These are phyloP conservation scores for Onthophagus taurus DNA, from an alignment of 1,140 invertebrate species.

Conservation along the genomic window DNA sequence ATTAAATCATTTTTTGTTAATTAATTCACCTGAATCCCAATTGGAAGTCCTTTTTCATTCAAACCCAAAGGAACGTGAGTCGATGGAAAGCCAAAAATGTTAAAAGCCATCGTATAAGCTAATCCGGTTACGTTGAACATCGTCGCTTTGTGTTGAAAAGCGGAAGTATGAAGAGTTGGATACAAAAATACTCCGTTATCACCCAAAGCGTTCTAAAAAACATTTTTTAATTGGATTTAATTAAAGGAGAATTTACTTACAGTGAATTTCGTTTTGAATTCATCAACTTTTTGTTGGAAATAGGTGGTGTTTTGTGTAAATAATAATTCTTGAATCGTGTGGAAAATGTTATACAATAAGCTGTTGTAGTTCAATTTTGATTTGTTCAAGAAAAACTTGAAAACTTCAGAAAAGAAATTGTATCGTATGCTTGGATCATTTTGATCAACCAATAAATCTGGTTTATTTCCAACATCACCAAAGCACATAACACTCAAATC, in stretches of 20 bases:
- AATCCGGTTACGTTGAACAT: conserved; percentile 38
- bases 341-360: neutral
- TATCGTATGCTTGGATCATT: too few species aligned
- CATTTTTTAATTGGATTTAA: neutral
- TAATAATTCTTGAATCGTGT: neutral
- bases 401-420: too few species aligned
- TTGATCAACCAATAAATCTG: too few species aligned
- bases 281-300: neutral
- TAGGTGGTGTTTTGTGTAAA: neutral
- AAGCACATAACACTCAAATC: too few species aligned
- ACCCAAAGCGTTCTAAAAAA: conserved; percentile 4
- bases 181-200: conserved; percentile 27
- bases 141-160: neutral
- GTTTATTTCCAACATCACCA: too few species aligned
- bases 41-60: conserved; percentile 10
- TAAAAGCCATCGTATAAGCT: conserved; percentile 63
- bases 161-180: conserved; percentile 4
- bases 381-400: neutral
- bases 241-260: conserved; percentile 5
- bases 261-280: neutral
- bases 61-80: conserved; percentile 51
- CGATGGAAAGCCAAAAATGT: conserved; percentile 64
- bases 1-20: conserved; percentile 1
- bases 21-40: conserved; percentile 15
- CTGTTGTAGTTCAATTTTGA: neutral